phyloP scores from a whole-genome alignment of 1,140 invertebrate species.

The Drosophila willistoni region DNA sequence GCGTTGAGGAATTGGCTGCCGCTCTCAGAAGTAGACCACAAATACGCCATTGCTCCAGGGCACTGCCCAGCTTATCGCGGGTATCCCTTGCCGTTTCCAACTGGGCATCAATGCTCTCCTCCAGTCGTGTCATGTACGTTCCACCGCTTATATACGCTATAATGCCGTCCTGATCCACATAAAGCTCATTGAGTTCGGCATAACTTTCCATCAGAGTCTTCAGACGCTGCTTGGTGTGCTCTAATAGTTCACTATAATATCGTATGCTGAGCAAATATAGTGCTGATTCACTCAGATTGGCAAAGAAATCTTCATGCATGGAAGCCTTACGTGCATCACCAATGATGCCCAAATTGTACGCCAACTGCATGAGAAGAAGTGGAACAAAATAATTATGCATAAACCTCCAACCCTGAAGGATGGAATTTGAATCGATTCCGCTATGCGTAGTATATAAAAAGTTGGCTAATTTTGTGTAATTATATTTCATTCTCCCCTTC shows the following conservation, averaged over 20 bases:
- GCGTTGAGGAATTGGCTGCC: constrained; percentile 68
- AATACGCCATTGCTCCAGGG: constrained; percentile 80
- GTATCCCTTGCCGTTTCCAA: constrained; percentile 78
- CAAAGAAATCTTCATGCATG: constrained; percentile 82
- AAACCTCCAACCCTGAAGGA: not conserved
- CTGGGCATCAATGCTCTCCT: constrained; percentile 75
- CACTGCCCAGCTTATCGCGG: constrained; percentile 75
- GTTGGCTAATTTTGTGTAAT: constrained; percentile 1
- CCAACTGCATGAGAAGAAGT: constrained; percentile 48
- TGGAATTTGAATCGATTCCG: not conserved
- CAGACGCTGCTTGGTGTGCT: constrained; percentile 66
- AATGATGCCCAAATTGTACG: constrained; percentile 73
- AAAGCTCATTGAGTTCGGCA: constrained; percentile 68
- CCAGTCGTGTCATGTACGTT: constrained; percentile 75
- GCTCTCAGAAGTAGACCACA: constrained; percentile 70
- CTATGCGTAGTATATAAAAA: not conserved
- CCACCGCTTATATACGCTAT: constrained; percentile 80
- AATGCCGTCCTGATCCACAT: constrained; percentile 79
- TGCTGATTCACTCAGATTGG: constrained; percentile 75
- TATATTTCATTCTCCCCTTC: not conserved
- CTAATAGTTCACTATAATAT: constrained; percentile 72
- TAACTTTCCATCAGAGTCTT: constrained; percentile 68
- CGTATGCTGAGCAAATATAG: constrained; percentile 69
- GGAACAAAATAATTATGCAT: not conserved
- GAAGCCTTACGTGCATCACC: constrained; percentile 79